phyloP scores from a whole-genome alignment of 2,113 vertebrate species.

The Engystomops pustulosus region DNA sequence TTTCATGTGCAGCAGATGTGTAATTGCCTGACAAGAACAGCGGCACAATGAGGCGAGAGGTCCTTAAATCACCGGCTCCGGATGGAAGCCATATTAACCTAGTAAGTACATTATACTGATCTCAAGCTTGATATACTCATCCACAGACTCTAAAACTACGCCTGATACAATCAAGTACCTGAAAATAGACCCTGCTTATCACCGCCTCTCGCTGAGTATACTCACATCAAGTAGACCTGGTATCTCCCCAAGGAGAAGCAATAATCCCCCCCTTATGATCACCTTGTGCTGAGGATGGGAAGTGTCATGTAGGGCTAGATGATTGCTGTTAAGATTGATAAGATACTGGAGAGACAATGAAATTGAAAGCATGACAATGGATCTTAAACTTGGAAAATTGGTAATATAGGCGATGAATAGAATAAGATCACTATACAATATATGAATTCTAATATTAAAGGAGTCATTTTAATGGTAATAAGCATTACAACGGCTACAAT shows the following conservation, averaged over 20 bases:
- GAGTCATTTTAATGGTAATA: too few species aligned
- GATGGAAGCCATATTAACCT: constrained; percentile 13
- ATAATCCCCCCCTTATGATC: not conserved
- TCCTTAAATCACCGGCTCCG: constrained; percentile 42
- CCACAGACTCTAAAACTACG: not conserved
- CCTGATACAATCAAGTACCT: not conserved
- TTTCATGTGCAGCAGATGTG: constrained; percentile 35
- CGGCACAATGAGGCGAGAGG: constrained; percentile 7
- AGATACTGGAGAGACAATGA: not conserved
- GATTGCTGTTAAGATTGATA: not conserved
- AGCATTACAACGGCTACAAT: too few species aligned
- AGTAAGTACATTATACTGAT: constrained; percentile 16
- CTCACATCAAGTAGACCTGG: constrained; percentile 11
- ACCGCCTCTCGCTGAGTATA: too few species aligned
- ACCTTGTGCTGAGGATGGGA: not conserved
- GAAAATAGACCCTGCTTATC: not conserved
- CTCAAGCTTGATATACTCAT: not conserved
- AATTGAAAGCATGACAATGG: not conserved
- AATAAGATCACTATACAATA: too few species aligned
- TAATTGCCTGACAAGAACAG: constrained; percentile 46
- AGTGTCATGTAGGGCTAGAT: not conserved
- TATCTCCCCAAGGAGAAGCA: not conserved
- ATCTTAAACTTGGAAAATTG: not conserved
- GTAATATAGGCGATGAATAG: not conserved
- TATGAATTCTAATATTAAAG: too few species aligned